phyloP scores from a whole-genome alignment of 2,113 vertebrate genomes.

The Catagonus wagneri region DNA sequence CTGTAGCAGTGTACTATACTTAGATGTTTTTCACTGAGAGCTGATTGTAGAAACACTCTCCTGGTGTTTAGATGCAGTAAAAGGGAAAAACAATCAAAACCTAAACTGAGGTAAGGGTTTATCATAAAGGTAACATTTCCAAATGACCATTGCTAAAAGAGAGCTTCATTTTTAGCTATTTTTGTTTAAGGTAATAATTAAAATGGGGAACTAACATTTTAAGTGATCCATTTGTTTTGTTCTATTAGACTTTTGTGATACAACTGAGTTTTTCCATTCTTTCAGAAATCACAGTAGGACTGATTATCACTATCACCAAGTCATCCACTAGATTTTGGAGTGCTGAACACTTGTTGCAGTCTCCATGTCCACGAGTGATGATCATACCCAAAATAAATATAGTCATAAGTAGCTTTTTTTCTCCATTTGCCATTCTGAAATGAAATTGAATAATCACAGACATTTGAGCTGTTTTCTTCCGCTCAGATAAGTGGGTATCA shows the following conservation, averaged over 20 bases:
- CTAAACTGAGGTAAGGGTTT: constrained; percentile 46
- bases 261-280: neutral
- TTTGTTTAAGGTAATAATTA: constrained; percentile 37
- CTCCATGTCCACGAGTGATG: neutral
- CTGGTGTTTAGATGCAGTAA: constrained; percentile 56
- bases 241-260: neutral
- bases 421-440: neutral
- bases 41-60: constrained; percentile 43
- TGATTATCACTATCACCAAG: neutral
- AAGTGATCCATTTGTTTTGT: neutral
- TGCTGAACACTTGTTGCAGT: neutral
- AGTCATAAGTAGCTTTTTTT: neutral
- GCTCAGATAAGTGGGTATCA: neutral
- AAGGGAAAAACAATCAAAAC: neutral
- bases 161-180: constrained; percentile 58
- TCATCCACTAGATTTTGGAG: neutral
- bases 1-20: neutral
- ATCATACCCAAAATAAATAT: neutral
- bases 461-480: neutral
- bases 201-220: neutral
- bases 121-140: neutral
- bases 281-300: neutral
- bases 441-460: neutral
- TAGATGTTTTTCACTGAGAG: constrained; percentile 67
- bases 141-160: constrained; percentile 19